Evolutionary conservation across 2,797 vertebrate genomes (phyloP), one percentile per base, ranked within the genome.

Genomic region (Jordanella pulchra): DNA sequence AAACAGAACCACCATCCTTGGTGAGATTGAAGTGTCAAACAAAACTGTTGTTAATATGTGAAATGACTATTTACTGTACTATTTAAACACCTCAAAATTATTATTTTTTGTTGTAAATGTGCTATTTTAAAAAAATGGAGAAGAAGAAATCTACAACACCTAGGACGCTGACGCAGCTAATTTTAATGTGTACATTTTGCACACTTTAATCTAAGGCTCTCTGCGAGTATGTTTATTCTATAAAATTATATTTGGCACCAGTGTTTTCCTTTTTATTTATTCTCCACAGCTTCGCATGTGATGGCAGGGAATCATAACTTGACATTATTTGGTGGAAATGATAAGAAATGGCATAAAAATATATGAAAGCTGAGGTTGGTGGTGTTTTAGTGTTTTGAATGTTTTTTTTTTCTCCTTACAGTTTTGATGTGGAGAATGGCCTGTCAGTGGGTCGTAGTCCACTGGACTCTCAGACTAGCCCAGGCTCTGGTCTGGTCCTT

Each of bases 401-500:
- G 32, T 7, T 78, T 14, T 65, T 27, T 66, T 4, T 70, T 35
- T 73, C 53, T 63, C 48, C 65, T 71, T 80, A 32, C 87, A 99
- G 97, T 91, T 97, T 97, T 79, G 97, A 98, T 87, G 93, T 97
- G 82, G 97, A 98, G 83, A 97, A 99, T 97, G 97, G 97, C 72
- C 86, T 95, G 9, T 92, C 94, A 0, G 87, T 92, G 1, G 94
- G 95, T 2, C 93, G 95, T 85, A 95, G 92, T 15, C 69, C 92
- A 0, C 90, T 97, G 94, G 97, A 97, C 86, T 81, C 95, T 69
- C 96, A 96, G 91, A 89, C 94, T 17, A 96, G 95, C 78, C 94
- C 96, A 0, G 90, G 95, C 0, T 95, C 96, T 0, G 96, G 96
- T 73, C 94, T 96, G 85, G 94, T 96, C 4, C 89, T 96, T 54